phyloP scores from a whole-genome alignment of 2,113 vertebrate genomes.

The Macroglossus sobrinus region DNA sequence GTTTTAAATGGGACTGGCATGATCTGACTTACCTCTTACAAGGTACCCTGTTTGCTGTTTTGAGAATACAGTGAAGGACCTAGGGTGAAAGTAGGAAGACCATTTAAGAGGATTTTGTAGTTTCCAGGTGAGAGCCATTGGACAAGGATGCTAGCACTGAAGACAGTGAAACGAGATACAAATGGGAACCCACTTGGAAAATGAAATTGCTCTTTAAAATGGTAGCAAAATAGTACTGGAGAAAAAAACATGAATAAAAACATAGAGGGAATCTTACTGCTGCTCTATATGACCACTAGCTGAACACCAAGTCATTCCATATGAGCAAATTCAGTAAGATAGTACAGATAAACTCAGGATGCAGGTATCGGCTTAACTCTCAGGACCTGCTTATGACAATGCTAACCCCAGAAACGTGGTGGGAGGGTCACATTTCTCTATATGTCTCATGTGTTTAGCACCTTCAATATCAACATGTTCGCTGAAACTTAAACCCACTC shows the following conservation, averaged over 20 bases:
- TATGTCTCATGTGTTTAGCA: background rate
- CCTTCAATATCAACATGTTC: background rate
- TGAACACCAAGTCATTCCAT: accelerated
- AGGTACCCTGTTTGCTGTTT: background rate
- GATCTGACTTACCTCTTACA: background rate
- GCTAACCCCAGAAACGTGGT: background rate
- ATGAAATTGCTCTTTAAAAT: background rate
- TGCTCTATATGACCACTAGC: background rate
- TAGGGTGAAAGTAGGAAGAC: background rate
- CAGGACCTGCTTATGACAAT: background rate
- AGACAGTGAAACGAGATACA: background rate
- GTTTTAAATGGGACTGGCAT: background rate
- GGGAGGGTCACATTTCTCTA: background rate
- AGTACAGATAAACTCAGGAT: accelerated
- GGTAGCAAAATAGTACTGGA: background rate
- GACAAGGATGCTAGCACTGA: background rate
- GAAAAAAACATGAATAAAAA: background rate
- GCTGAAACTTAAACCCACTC: background rate
- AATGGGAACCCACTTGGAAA: background rate
- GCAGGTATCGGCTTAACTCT: accelerated
- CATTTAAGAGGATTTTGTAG: background rate
- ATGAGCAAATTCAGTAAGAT: background rate
- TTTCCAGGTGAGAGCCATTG: background rate
- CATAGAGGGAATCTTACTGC: background rate
- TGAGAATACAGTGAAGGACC: background rate